Evolutionary conservation across 2,888 invertebrate species (phyloP), one percentile per base, ranked within the genome.

Genomic region (Micropterix aruncella): DNA sequence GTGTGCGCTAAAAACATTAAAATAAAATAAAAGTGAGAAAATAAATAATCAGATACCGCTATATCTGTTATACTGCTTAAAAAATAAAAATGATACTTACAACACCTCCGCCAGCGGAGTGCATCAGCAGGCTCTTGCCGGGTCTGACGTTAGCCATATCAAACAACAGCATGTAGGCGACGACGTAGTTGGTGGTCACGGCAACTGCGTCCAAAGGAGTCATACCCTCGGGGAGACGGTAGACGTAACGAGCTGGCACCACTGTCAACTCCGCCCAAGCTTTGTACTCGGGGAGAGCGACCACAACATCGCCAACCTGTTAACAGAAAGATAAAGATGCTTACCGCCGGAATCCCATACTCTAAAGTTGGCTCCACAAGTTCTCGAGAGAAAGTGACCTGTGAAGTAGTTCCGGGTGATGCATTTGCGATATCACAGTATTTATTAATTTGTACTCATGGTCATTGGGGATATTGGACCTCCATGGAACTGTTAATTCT

Each of bases 21-120:
- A n/a, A n/a, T n/a, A n/a, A n/a, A n/a, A n/a, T n/a, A n/a, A n/a
- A n/a, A n/a, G n/a, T n/a, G n/a, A n/a, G n/a, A n/a, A n/a, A n/a
- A n/a, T n/a, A n/a, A n/a, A n/a, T n/a, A n/a, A 37, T 49, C 37
- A 44, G 43, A 42, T 44, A 44, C 40, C 45, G 43, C 46, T 47
- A 51, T 49, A 49, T 48, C 47, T 49, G 51, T 52, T 50, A 50
- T 52, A 50, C 5, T 12, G 5, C n/a, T 27, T 18, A 37, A 27
- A 16, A 40, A 15, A 16, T 16, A 40, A 15, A 18, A 9, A 14
- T 14, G 5, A 48, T n/a, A 80, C 87, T 81, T 66, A 85, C 90
- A 74, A 91, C 87, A 48, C 88, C 89, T 47, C 91, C 91, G 19
- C 88, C 90, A 54, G 86, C 87, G 19, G 88, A 88, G 61, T 91